A percentile compares a stretch with the other conserved stretches of the same genome.
These are phyloP conservation scores for Mormoops blainvillei DNA, from an alignment of 2,113 vertebrate genomes.

Conservation along the genomic window DNA sequence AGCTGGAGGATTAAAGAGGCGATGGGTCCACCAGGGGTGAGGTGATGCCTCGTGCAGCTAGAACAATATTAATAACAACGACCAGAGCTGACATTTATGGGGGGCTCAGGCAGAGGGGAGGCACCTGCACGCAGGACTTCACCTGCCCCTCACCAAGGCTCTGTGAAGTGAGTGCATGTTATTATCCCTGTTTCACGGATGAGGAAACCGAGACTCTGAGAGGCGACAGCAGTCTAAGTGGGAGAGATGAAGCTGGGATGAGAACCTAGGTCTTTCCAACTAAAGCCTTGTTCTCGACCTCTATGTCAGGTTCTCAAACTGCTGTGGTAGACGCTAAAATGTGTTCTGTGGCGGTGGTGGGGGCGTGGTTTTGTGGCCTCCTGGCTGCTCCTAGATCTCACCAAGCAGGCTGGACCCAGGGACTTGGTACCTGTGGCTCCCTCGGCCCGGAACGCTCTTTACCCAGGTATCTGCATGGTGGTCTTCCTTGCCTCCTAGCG, in stretches of 20 bases:
- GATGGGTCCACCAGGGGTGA: background rate
- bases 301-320: background rate
- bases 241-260: background rate
- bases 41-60: background rate
- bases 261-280: background rate
- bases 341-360: background rate
- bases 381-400: background rate
- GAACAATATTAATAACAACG: background rate
- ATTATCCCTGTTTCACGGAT: background rate
- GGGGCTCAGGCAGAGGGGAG: background rate
- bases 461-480: background rate
- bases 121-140: fast-evolving
- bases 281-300: background rate
- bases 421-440: background rate
- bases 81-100: background rate
- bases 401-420: background rate
- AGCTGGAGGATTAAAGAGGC: background rate
- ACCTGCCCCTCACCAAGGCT: background rate
- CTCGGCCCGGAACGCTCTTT: background rate
- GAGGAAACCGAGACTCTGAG: background rate
- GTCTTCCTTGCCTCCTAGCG: background rate
- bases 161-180: background rate
- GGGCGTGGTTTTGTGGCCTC: too few species aligned
- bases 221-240: background rate
- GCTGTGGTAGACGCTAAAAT: background rate